Evolutionary conservation across 2,113 vertebrate genomes (phyloP).

Genomic region (Neotoma lepida): DNA sequence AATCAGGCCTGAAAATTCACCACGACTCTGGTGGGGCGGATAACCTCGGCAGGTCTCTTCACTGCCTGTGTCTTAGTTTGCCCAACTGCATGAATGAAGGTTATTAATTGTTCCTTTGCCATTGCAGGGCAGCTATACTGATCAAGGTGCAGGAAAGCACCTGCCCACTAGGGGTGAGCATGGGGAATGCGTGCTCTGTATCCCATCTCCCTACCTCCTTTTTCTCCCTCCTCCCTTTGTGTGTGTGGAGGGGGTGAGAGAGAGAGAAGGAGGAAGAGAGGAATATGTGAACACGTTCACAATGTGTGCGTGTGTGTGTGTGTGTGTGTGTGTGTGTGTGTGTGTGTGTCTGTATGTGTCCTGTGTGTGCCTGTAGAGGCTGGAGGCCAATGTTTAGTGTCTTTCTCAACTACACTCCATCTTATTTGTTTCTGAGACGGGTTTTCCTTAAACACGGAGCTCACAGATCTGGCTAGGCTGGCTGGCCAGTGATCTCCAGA

Average conservation of each 20-base stretch:
- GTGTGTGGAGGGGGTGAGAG: background rate
- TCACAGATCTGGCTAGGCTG: background rate
- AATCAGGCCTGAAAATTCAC: background rate
- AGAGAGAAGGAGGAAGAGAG: background rate
- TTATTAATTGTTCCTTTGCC: background rate
- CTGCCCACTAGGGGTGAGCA: too few relatives aligned
- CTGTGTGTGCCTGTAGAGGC: too few relatives aligned
- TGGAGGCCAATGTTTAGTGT: background rate
- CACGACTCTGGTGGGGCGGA: rapidly evolving
- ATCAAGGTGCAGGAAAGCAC: background rate
- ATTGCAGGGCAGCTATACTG: background rate
- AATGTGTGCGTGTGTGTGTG: background rate
- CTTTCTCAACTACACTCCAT: background rate
- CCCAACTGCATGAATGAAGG: background rate
- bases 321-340: background rate
- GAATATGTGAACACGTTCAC: background rate
- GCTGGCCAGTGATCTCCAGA: background rate
- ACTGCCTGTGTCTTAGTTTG: background rate
- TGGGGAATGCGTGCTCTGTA: background rate
- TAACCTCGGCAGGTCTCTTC: background rate
- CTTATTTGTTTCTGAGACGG: background rate
- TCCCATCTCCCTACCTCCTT: background rate
- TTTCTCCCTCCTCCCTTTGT: background rate
- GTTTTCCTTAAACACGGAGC: background rate
- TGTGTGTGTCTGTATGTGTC: background rate